Base-by-base conservation (phyloP, 1,140 invertebrate genomes). In the Odontomachus brunneus region DNA sequence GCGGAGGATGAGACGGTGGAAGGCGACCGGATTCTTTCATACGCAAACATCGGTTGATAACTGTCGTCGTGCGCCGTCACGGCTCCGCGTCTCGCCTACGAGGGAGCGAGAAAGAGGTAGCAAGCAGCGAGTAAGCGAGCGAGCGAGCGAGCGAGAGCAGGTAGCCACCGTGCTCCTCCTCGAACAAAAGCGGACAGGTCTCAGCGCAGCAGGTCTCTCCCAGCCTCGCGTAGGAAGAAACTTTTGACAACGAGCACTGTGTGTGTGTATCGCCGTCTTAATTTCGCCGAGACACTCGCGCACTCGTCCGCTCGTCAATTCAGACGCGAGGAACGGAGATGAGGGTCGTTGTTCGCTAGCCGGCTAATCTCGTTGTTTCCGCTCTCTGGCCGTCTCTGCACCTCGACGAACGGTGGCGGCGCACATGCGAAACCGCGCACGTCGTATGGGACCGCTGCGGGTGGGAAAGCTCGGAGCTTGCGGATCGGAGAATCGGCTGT, bases 11-110 rank as follows among this genome's bases (percentile, higher is more conserved):
- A 78, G 75, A 74, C 78, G 84, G 63, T 57, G 53, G 76, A 78
- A 59, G 87, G 49, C 84, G 76, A 89, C 67, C 73, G 82, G 84
- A 11, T 71, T 82, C 66, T 89, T 86, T 89, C 84, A 89, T 89
- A 89, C 87, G 88, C 87, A 53, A 88, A 86, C 84, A 89, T 88
- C 75, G 81, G 84, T 57, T 83, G 72, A 69, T 66, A 51, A 80
- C 86, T 82, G 57, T 62, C 38, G 75, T 62, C 59, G 53, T 72
- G 69, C 69, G 55, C 51, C 49, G 48, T 71, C 71, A 63, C 72
- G 65, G 51, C 66, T 60, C 24, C n/a, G n/a, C n/a, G n/a, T 33
- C 2, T 33, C 29, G 29, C 5, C 29, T 33, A 33, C 29, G 2
- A 33, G n/a, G n/a, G n/a, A n/a, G n/a, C n/a, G n/a, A n/a, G n/a